A percentile compares a stretch with the other conserved stretches of the same genome.
Evolutionary conservation across 1,140 invertebrate species (phyloP).

Genomic region (Drosophila repleta): DNA sequence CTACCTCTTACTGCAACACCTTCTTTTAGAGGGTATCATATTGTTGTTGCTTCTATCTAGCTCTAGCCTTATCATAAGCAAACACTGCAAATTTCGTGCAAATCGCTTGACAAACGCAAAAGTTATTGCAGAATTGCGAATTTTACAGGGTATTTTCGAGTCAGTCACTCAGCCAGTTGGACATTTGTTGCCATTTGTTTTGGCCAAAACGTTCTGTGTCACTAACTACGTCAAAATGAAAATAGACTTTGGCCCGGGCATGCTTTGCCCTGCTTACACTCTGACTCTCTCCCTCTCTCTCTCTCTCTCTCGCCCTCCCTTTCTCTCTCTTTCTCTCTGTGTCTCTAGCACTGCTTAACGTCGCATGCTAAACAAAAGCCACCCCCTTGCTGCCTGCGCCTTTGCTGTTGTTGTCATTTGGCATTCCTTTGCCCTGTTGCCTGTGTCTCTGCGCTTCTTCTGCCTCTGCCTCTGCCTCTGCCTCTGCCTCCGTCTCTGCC

Average conservation of each 20-base stretch:
- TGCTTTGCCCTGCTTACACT: conserved; percentile 6
- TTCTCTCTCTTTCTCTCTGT: not conserved
- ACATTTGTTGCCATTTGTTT: conserved; percentile 33
- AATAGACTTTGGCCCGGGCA: conserved; percentile 62
- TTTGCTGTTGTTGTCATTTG: conserved; percentile 31
- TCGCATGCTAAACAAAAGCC: not conserved
- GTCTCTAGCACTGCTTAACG: not conserved
- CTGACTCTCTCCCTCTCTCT: not conserved
- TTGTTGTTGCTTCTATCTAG: too few relatives aligned
- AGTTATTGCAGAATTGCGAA: not conserved
- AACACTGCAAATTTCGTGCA: not conserved
- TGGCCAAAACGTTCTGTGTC: conserved; percentile 60
- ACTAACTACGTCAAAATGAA: conserved; percentile 75
- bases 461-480: not conserved
- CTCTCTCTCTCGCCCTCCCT: not conserved
- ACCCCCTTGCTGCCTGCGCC: not conserved
- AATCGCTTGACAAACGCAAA: not conserved
- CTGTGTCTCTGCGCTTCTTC: not conserved
- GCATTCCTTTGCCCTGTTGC: conserved; percentile 26
- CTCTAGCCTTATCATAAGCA: too few relatives aligned
- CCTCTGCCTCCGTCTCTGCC: conserved; percentile 16
- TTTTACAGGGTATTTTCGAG: conserved; percentile 3
- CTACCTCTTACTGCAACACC: too few relatives aligned
- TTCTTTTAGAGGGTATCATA: too few relatives aligned
- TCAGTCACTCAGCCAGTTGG: conserved; percentile 2